A percentile compares a stretch with the other conserved stretches of the same genome.
phyloP scores from a whole-genome alignment of 2,797 vertebrate genomes.

The Sebastes glaucus region DNA sequence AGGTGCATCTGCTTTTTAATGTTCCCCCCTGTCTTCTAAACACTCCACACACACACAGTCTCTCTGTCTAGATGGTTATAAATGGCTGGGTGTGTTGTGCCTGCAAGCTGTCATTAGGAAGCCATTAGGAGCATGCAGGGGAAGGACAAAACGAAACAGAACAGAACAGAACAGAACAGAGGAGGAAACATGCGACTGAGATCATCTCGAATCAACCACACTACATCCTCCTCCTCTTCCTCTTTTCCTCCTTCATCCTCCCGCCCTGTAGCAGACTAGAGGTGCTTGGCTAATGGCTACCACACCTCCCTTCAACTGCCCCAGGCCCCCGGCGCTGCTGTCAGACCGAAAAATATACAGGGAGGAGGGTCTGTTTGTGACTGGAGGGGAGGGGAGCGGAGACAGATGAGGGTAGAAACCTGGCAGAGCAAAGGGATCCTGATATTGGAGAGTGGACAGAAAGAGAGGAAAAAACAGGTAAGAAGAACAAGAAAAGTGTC shows the following conservation, averaged over 20 bases:
- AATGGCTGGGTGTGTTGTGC: conserved; percentile 76
- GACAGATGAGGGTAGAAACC: conserved; percentile 54
- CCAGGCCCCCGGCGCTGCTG: conserved; percentile 56
- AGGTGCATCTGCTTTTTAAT: conserved; percentile 72
- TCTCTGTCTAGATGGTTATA: conserved; percentile 72
- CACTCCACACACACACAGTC: conserved; percentile 38
- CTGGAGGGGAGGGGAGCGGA: conserved; percentile 45
- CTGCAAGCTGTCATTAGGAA: conserved; percentile 83
- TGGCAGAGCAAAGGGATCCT: conserved; percentile 37
- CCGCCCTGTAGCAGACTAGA: conserved; percentile 70
- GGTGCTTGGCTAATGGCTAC: conserved; percentile 74
- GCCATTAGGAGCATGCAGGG: conserved; percentile 77
- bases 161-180: conserved; percentile 63
- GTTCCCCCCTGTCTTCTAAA: conserved; percentile 50
- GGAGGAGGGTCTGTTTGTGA: conserved; percentile 40
- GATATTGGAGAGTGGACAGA: conserved; percentile 26
- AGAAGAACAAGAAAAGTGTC: background rate
- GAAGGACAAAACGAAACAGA: conserved; percentile 63
- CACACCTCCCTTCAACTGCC: conserved; percentile 78
- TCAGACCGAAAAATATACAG: conserved; percentile 63
- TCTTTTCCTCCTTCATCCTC: conserved; percentile 60
- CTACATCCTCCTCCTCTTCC: conserved; percentile 47
- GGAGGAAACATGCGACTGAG: conserved; percentile 65
- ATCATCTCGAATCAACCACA: conserved; percentile 57
- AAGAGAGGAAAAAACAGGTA: background rate